A percentile compares a stretch with the other conserved stretches of the same genome.
phyloP scores from a whole-genome alignment of 1,140 invertebrate genomes.

The Mamestra configurata region DNA sequence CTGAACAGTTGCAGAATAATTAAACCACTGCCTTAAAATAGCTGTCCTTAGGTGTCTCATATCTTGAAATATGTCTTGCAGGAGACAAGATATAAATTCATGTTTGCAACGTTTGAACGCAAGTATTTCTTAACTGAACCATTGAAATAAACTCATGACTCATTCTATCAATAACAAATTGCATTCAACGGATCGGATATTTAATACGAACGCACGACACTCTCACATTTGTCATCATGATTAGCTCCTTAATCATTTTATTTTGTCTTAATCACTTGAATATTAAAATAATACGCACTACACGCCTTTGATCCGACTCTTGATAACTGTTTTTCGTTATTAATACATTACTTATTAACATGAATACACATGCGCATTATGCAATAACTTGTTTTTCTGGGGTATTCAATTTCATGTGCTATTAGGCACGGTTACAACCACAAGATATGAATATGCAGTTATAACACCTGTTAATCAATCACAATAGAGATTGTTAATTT shows the following conservation, averaged over 20 bases:
- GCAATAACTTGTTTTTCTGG: constrained; percentile 14
- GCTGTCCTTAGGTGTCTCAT: constrained; percentile 7
- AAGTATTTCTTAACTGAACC: constrained; percentile 23
- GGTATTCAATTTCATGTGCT: constrained; percentile 28
- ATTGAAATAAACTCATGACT: constrained; percentile 9
- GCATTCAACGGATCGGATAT: constrained; percentile 30
- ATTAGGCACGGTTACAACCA: not conserved
- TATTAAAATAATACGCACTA: constrained; percentile 2
- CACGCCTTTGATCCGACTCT: not conserved
- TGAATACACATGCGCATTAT: constrained; percentile 12
- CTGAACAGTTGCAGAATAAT: constrained; percentile 1
- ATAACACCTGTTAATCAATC: constrained; percentile 26
- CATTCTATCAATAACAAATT: constrained; percentile 27
- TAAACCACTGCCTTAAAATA: constrained; percentile 26
- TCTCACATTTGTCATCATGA: constrained; percentile 7
- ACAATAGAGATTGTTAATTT: not conserved
- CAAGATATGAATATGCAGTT: not conserved
- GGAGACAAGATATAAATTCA: constrained; percentile 21
- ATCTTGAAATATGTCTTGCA: constrained; percentile 2
- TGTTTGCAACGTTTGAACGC: not conserved
- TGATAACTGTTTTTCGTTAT: constrained; percentile 36
- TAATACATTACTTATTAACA: constrained; percentile 30
- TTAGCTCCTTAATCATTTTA: constrained; percentile 33
- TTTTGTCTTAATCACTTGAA: constrained; percentile 24
- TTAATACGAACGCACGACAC: constrained; percentile 1